These are phyloP conservation scores for Hemicentrotus pulcherrimus DNA, from an alignment of 35 echinoderm and acorn worm genomes.

Conservation along the genomic window DNA sequence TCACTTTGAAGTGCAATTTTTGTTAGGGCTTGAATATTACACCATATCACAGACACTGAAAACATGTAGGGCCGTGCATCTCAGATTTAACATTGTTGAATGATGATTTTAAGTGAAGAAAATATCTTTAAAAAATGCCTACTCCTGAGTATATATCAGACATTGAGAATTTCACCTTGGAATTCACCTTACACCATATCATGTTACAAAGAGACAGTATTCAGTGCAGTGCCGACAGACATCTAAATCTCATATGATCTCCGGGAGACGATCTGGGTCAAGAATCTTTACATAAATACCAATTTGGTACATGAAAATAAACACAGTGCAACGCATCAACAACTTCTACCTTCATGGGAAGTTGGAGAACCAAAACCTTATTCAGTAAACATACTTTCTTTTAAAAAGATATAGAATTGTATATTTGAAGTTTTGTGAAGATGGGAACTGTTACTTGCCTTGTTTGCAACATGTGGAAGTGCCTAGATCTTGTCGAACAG, in stretches of 20 bases:
- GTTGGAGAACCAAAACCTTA: background rate
- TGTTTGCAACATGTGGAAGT: background rate
- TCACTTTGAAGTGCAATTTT: too few relatives aligned
- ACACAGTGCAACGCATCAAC: background rate
- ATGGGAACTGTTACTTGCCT: background rate
- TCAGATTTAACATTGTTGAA: too few relatives aligned
- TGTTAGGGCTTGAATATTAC: too few relatives aligned
- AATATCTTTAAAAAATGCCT: too few relatives aligned
- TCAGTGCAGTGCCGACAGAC: background rate
- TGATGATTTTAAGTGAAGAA: too few relatives aligned
- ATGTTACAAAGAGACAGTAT: too few relatives aligned
- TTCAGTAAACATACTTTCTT: background rate
- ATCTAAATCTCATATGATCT: background rate
- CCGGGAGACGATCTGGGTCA: background rate
- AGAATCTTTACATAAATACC: background rate
- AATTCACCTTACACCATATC: too few relatives aligned
- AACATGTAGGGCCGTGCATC: too few relatives aligned
- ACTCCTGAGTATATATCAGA: too few relatives aligned
- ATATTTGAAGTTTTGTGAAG: background rate
- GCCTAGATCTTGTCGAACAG: background rate
- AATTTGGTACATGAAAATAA: conserved; percentile 14
- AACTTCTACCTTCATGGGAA: background rate
- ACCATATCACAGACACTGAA: too few relatives aligned
- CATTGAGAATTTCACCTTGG: too few relatives aligned
- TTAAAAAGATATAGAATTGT: background rate